Base-by-base conservation (phyloP, 2,888 invertebrate species). In the Biston betularia region DNA sequence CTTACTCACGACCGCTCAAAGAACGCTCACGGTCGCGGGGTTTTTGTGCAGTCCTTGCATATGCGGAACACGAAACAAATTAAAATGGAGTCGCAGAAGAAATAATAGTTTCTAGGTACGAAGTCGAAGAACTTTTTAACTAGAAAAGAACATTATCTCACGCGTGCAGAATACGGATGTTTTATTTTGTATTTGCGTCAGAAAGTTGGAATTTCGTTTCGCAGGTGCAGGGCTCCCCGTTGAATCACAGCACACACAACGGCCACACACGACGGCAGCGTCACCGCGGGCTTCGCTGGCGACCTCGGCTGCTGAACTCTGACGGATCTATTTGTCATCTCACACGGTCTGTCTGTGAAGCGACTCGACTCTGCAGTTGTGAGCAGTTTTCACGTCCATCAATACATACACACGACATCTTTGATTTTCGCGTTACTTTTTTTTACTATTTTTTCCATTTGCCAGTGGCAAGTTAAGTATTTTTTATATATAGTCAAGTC, bases 181-280 rank as follows among this genome's bases (percentile, higher is more conserved):
- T 53, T 38, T 14, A 14, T 38, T 53, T 53, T 53, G 14, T 38
- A 53, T 53, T 53, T 53, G 52, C 52, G 52, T 53, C 52, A 53
- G 52, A 15, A 6, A 38, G 38, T 38, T 38, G 52, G 52, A 11
- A 53, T 53, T 38, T 38, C 14, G 11, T n/a, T 38, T 10, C 14
- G n/a, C 8, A 14, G 52, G n/a, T 38, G 14, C 33, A 52, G 8
- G 34, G 14, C 12, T 33, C 9, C 38, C 38, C 38, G 14, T 15
- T 53, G 52, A 38, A 53, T 53, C 52, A 53, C 52, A 38, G 14
- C 11, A 10, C 10, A 53, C 14, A 38, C 52, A 53, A 15, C 52
- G 8, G 0, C 11, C 7, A 33, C 49, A 33, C 33, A n/a, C n/a
- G n/a, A n/a, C n/a, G n/a, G n/a, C n/a, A n/a, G n/a, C n/a, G n/a